Base-by-base conservation (phyloP, 2,797 vertebrate species). In the Parauchenoglanis ngamensis region DNA sequence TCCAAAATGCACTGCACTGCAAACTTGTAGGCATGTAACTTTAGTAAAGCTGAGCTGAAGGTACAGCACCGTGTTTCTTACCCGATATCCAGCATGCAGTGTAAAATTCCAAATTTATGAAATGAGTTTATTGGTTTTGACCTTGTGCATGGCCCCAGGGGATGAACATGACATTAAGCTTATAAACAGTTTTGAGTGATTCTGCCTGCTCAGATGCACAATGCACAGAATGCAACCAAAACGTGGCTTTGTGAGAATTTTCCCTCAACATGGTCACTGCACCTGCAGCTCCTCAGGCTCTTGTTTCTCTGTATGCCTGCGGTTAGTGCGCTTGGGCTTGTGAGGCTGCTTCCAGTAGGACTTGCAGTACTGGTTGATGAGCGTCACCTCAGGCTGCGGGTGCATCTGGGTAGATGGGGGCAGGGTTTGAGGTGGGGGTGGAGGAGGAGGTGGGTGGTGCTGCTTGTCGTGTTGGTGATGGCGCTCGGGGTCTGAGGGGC, bases 361-460 rank as follows among this genome's bases (percentile, higher is more conserved):
- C 81, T 92, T 90, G 87, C 93, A 94, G 89, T 94, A 94, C 89
- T 94, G 93, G 90, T 91, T 92, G 79, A 94, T 93, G 78, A 94
- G 93, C 6, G 90, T 91, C 85, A 94, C 90, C 87, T 94, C 93
- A 0, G 93, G 91, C 77, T 94, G 89, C 10, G 91, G 89, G 56
- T 90, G 61, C 56, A 87, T 85, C 87, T 90, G 87, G 12, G 72
- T 78, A 4, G 79, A 46, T 5, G 89, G 86, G 4, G 88, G 88
- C 8, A 85, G 88, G 15, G 85, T 88, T 63, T 90, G 92, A 17
- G 86, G 88, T 0, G 89, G 90, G 5, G 90, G 76, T 44, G 90
- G 91, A 15, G 90, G 91, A 1, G 90, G 91, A 11, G 86, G 90
- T 8, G 79, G 90, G 23, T 77, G 91, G 11, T 88, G 86, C 31